These are phyloP conservation scores for Neodiprion fabricii DNA, from an alignment of 1,140 invertebrate species.

Conservation along the genomic window DNA sequence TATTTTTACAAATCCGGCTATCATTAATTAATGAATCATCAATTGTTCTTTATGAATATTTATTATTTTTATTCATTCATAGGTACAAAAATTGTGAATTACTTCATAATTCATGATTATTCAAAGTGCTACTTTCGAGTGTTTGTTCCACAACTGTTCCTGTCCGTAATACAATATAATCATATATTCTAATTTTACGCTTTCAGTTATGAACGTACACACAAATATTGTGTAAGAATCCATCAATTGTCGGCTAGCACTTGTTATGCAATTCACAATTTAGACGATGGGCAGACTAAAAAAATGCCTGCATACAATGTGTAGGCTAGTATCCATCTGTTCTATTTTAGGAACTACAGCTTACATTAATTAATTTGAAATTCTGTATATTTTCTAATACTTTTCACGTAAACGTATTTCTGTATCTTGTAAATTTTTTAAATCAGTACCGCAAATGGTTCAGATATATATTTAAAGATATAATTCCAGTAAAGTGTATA, in stretches of 20 bases:
- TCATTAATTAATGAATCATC: background rate
- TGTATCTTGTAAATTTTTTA: background rate
- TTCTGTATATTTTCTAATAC: background rate
- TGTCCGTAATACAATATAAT: background rate
- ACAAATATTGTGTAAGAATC: background rate
- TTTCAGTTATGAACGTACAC: background rate
- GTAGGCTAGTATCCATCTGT: background rate
- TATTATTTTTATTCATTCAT: conserved; percentile 9
- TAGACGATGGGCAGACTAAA: background rate
- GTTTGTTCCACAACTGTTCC: conserved; percentile 11
- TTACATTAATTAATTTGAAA: background rate
- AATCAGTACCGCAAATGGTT: background rate
- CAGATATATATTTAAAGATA: background rate
- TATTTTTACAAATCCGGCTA: background rate
- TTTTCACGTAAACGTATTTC: too few species aligned
- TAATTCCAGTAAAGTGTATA: background rate
- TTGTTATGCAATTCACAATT: background rate
- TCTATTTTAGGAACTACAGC: background rate
- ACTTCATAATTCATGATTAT: conserved; percentile 1
- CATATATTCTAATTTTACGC: background rate
- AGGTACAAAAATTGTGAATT: conserved; percentile 11
- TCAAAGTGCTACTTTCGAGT: conserved; percentile 3
- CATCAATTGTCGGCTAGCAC: background rate
- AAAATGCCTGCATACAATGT: background rate
- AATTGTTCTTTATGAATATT: background rate